Evolutionary conservation across 1,140 invertebrate genomes (phyloP).

Genomic region (Ceratitis capitata): DNA sequence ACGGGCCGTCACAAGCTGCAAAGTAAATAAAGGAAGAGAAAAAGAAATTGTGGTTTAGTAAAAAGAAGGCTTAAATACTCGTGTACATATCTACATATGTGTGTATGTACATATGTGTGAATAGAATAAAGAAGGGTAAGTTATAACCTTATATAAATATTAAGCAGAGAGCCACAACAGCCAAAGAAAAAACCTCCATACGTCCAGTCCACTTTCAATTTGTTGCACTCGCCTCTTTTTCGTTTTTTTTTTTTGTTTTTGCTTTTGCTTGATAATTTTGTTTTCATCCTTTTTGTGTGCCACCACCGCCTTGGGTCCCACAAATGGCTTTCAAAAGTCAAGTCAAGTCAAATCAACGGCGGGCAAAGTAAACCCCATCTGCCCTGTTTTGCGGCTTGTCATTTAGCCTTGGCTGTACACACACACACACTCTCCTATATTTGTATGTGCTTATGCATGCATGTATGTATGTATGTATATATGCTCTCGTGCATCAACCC

Average conservation of each 20-base stretch:
- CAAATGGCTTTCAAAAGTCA: constrained; percentile 13
- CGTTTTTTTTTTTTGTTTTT: not conserved
- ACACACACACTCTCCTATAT: not conserved
- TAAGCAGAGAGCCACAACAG: not conserved
- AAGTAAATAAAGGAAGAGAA: constrained; percentile 11
- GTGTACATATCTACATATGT: not conserved
- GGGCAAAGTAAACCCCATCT: not conserved
- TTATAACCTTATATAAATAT: not conserved
- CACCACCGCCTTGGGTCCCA: not conserved
- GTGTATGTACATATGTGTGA: not conserved
- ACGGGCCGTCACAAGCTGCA: constrained; percentile 39
- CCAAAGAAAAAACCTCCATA: not conserved
- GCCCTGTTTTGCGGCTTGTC: constrained; percentile 17
- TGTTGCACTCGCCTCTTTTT: not conserved
- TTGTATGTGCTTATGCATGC: not conserved
- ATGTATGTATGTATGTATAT: not conserved
- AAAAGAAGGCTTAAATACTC: not conserved
- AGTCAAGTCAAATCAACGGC: not conserved
- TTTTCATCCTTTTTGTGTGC: not conserved
- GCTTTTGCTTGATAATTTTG: not conserved
- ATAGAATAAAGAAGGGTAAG: not conserved
- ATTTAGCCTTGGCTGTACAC: not conserved
- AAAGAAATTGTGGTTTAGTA: constrained; percentile 38
- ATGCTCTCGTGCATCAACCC: not conserved
- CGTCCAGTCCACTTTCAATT: not conserved